phyloP scores from a whole-genome alignment of 2,113 vertebrate genomes.

The Athene cunicularia region DNA sequence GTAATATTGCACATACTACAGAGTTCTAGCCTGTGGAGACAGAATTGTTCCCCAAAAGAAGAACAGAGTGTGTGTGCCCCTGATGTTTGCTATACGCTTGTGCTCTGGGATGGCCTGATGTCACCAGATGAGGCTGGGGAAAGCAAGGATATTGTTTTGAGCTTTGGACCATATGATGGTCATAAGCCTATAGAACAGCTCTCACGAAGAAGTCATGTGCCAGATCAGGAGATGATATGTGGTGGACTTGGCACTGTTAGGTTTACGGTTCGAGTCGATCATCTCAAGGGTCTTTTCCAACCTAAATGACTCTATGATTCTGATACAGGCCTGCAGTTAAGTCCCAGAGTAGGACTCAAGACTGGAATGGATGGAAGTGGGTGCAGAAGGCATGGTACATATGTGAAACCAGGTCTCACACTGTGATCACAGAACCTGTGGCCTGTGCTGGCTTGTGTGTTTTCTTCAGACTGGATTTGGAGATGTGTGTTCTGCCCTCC shows the following conservation, averaged over 20 bases:
- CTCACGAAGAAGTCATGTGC: background rate
- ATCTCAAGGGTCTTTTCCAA: background rate
- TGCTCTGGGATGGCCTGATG: background rate
- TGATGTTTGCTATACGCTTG: background rate
- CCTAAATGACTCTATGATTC: background rate
- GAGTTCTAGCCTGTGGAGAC: background rate
- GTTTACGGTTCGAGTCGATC: background rate
- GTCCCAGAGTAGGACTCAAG: background rate
- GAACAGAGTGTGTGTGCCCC: rapidly evolving
- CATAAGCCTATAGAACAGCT: background rate
- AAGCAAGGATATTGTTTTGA: background rate
- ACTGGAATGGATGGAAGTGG: background rate
- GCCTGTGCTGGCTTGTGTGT: background rate
- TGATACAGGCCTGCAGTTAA: background rate
- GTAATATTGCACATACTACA: background rate
- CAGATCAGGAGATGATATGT: background rate
- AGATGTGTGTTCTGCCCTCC: background rate
- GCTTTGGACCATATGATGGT: background rate
- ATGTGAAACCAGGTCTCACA: background rate
- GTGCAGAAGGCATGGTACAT: rapidly evolving
- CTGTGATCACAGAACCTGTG: background rate
- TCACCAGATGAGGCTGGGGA: background rate
- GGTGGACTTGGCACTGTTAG: background rate
- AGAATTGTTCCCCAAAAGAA: background rate
- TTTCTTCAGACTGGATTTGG: background rate